Percentiles rank a stretch among this genome's conserved stretches.
These are phyloP conservation scores for Morelia viridis DNA, from an alignment of 2,797 vertebrate species.

Conservation along the genomic window DNA sequence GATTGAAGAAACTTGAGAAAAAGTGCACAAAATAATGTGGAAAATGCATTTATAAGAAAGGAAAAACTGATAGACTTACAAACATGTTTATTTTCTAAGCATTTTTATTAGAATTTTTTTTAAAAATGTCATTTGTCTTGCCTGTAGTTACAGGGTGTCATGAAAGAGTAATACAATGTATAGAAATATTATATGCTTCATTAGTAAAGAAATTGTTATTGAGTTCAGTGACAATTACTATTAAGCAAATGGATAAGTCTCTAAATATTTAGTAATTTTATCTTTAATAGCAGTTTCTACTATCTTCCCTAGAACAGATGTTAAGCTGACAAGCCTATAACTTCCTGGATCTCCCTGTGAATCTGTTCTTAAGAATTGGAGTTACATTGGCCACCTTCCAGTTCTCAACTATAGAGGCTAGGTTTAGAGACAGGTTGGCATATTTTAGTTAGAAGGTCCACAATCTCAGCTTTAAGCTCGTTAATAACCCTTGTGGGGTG, in stretches of 20 bases:
- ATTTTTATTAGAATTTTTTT: too few relatives aligned
- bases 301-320: background rate
- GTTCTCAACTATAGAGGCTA: background rate
- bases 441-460: background rate
- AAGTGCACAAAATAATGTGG: background rate
- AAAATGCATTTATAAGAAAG: slow-evolving; percentile 13
- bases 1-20: background rate
- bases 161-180: background rate
- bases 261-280: background rate
- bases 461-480: background rate
- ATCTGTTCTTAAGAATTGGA: background rate
- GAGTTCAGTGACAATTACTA: background rate
- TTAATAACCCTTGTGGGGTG: background rate
- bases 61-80: background rate
- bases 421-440: background rate
- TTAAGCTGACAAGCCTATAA: background rate
- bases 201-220: background rate
- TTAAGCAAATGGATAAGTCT: background rate
- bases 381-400: background rate
- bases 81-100: background rate
- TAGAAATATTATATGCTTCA: background rate
- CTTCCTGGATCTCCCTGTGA: background rate
- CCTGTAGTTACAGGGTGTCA: background rate
- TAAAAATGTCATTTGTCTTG: background rate
- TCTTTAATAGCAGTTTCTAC: background rate